Evolutionary conservation across 2,797 vertebrate species (phyloP).

Genomic region (Dicrostonyx torquatus): DNA sequence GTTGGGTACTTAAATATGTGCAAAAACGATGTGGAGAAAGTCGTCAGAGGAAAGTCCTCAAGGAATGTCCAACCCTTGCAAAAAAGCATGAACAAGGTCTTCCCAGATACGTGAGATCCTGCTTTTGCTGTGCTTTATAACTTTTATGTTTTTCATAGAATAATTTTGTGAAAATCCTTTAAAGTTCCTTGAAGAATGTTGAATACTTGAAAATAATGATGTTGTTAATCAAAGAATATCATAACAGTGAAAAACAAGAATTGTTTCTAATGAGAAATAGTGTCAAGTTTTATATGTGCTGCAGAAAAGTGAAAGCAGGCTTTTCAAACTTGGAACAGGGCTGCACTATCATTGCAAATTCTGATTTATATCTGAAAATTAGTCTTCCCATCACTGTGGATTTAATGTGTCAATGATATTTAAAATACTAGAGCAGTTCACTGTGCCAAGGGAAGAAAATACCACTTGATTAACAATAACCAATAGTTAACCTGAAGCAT

Average conservation of each 20-base stretch:
- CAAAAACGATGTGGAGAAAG: neutral
- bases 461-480: neutral
- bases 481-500: neutral
- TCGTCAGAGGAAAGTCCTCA: no score
- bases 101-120: neutral
- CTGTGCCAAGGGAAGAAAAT: neutral
- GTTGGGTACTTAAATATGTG: neutral
- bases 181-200: conserved; percentile 6
- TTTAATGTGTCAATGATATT: neutral
- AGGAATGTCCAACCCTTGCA: neutral
- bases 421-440: neutral
- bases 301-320: neutral
- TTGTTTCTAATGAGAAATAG: conserved; percentile 13
- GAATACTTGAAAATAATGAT: conserved; percentile 29
- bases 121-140: conserved; percentile 9
- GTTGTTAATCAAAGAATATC: conserved; percentile 8
- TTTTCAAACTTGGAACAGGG: conserved; percentile 35
- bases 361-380: neutral
- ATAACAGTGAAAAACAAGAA: neutral
- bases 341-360: neutral
- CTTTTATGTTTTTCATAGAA: neutral
- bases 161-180: neutral
- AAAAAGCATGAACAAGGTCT: neutral
- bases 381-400: neutral
- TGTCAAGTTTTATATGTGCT: conserved; percentile 19